These are phyloP conservation scores for Aphidoletes aphidimyza DNA, from an alignment of 2,888 invertebrate species.

Conservation along the genomic window DNA sequence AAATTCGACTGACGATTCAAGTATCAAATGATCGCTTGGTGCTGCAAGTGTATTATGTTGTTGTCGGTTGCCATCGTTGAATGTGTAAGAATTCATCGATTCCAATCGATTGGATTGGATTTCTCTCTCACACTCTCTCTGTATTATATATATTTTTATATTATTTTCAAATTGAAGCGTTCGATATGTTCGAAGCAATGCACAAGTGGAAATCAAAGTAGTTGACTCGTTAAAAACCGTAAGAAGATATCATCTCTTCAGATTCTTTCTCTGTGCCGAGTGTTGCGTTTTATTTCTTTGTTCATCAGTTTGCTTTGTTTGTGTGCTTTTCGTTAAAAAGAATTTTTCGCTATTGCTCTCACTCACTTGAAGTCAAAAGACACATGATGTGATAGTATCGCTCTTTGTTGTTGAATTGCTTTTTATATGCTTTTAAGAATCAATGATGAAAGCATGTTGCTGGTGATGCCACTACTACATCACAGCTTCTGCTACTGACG, in stretches of 20 bases:
- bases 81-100: neutral
- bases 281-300: neutral
- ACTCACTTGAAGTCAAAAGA: neutral
- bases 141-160: neutral
- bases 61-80: neutral
- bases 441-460: neutral
- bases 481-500: conserved; percentile 6
- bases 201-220: conserved; percentile 23
- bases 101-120: conserved; percentile 11
- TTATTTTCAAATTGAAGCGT: neutral
- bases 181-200: neutral
- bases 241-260: conserved; percentile 8
- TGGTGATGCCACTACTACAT: neutral
- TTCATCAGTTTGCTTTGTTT: neutral
- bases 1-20: neutral
- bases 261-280: neutral
- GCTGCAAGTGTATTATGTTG: neutral
- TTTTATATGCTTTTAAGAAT: neutral
- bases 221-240: conserved; percentile 16
- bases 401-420: neutral
- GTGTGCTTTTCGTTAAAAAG: neutral
- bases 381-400: conserved; percentile 5
- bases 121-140: neutral
- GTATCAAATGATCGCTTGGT: neutral
- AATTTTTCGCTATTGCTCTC: neutral